phyloP scores from a whole-genome alignment of 2,888 invertebrate genomes.

The Drosophila recens region DNA sequence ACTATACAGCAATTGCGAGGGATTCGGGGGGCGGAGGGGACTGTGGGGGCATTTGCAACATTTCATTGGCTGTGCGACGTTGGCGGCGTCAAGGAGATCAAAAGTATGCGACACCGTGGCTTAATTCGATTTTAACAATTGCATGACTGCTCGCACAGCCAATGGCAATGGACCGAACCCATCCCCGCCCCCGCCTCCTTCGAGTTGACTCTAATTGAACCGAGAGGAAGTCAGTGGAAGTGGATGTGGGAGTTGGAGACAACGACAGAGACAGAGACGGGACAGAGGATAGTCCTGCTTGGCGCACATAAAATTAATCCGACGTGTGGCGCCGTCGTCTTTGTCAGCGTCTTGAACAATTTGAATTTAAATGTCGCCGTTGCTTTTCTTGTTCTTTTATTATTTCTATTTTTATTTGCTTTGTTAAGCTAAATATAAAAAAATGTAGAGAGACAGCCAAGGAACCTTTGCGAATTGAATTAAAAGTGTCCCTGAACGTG shows the following conservation, averaged over 20 bases:
- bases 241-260: not conserved
- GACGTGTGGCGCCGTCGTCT: constrained; percentile 82
- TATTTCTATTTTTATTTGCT: constrained; percentile 63
- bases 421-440: constrained; percentile 60
- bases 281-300: constrained; percentile 39
- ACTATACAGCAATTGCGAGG: not conserved
- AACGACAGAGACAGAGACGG: not conserved
- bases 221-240: constrained; percentile 25
- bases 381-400: constrained; percentile 30
- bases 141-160: constrained; percentile 70
- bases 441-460: constrained; percentile 40
- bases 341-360: constrained; percentile 77
- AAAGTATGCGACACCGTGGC: constrained; percentile 81
- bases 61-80: constrained; percentile 71
- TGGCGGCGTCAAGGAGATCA: constrained; percentile 73
- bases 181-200: constrained; percentile 4
- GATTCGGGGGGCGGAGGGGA: not conserved
- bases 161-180: constrained; percentile 61
- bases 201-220: constrained; percentile 69
- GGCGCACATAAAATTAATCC: constrained; percentile 82
- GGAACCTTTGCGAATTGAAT: constrained; percentile 79
- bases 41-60: constrained; percentile 61
- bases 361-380: constrained; percentile 80
- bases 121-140: constrained; percentile 82
- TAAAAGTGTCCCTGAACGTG: constrained; percentile 79